Base-by-base conservation (phyloP, 2,113 vertebrate genomes). In the Siniperca chuatsi region DNA sequence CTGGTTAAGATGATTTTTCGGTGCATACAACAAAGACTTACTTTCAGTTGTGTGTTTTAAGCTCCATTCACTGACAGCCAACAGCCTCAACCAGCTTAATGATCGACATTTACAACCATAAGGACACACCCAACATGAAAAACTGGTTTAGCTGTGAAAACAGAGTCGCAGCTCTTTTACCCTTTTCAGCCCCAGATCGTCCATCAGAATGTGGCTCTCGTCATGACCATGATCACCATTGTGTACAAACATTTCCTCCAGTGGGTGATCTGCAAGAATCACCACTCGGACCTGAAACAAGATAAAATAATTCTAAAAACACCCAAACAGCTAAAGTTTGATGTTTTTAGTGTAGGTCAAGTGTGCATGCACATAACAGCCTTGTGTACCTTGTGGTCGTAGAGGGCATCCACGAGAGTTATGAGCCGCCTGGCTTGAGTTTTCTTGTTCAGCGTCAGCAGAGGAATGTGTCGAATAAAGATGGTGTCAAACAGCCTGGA, bases 371-470 rank as follows among this genome's bases (percentile, higher is more conserved):
- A 25, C 25, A 29, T 8, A 23, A 7, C 37, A 8, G 73, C 15
- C 1, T 25, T 25, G 67, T 0, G 4, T 92, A 99, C 98, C 97
- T 99, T 99, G 74, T 97, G 96, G 71, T 99, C 97, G 78, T 99
- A 99, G 70, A 99, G 95, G 4, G 97, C 94, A 77, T 99, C 98
- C 82, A 99, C 97, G 4, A 99, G 97, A 20, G 98, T 99, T 77
- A 99, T 99, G 89, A 99, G 98, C 54, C 98, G 96, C 57, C 98
- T 96, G 55, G 97, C 96, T 81, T 98, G 97, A 2, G 97, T 97
- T 91, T 98, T 97, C 95, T 98, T 97, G 78, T 96, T 95, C 77
- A 97, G 75, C 0, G 97, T 97, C 75, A 99, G 94, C 33, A 96
- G 95, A 52, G 98, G 98, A 95, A 99, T 97, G 92, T 96, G 92